These are phyloP conservation scores for Lepidothrix coronata DNA, from an alignment of 2,113 vertebrate genomes.

Conservation along the genomic window DNA sequence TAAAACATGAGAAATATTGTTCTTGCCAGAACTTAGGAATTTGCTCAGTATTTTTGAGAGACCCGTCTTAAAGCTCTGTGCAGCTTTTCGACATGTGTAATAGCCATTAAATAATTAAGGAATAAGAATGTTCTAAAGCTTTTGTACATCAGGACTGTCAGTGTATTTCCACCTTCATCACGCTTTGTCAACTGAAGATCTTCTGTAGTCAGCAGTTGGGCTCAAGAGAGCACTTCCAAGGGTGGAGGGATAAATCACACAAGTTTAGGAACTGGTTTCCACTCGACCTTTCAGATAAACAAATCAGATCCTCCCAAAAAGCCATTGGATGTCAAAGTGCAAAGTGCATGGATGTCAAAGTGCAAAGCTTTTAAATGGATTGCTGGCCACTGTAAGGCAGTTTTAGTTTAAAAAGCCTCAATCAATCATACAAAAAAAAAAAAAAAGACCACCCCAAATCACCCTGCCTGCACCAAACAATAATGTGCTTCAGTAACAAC, in stretches of 20 bases:
- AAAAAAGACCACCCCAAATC: neutral
- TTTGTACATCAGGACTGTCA: neutral
- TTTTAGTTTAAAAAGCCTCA: neutral
- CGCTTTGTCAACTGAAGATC: neutral
- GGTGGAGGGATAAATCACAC: neutral
- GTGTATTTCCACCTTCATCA: neutral
- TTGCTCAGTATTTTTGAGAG: neutral
- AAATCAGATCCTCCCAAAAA: neutral
- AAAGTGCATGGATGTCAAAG: neutral
- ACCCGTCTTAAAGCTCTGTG: neutral
- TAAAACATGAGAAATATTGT: neutral
- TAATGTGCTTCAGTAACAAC: neutral
- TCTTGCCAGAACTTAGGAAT: neutral
- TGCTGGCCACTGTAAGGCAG: neutral
- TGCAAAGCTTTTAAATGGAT: neutral
- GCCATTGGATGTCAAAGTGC: neutral
- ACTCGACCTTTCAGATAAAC: neutral
- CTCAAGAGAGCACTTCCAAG: neutral
- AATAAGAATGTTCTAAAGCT: neutral
- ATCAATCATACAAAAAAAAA: neutral
- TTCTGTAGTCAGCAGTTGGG: neutral
- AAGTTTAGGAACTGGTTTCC: neutral
- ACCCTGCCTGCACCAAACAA: neutral
- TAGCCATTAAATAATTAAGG: neutral
- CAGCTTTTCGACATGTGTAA: neutral